A percentile compares a stretch with the other conserved stretches of the same genome.
phyloP scores from a whole-genome alignment of 2,888 invertebrate genomes.

The Rotaria macrura region DNA sequence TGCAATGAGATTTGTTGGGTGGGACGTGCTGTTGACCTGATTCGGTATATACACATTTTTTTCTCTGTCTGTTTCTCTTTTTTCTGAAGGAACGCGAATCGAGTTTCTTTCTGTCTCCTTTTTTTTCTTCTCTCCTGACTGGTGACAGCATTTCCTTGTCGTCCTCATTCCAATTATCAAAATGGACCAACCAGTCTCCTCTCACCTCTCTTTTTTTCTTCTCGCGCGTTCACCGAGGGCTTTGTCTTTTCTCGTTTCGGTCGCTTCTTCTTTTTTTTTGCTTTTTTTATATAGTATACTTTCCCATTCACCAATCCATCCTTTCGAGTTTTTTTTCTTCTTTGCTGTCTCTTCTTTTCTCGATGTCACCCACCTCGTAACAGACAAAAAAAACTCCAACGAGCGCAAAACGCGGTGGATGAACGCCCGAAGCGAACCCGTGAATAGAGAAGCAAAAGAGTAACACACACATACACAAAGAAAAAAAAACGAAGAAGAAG shows the following conservation, averaged over 20 bases:
- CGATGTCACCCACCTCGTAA: background rate
- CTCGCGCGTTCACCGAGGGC: background rate
- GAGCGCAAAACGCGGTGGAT: background rate
- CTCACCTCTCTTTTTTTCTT: background rate
- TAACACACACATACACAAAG: background rate
- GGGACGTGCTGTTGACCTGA: background rate
- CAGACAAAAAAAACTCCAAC: background rate
- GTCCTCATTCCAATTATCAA: background rate
- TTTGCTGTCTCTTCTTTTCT: background rate
- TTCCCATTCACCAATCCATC: background rate
- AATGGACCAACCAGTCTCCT: slow-evolving; percentile 1
- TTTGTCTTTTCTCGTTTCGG: background rate
- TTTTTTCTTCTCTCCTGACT: background rate
- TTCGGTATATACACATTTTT: slow-evolving; percentile 3
- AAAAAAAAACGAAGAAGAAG: background rate
- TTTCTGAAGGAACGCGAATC: slow-evolving; percentile 1
- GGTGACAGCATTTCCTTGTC: background rate
- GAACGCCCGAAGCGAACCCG: background rate
- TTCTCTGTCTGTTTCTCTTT: background rate
- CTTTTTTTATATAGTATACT: background rate
- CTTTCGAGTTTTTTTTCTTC: background rate
- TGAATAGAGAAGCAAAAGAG: background rate
- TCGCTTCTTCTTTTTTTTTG: background rate
- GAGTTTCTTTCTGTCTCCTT: background rate
- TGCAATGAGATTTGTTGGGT: background rate